These are phyloP conservation scores for Perizoma affinitatum DNA, from an alignment of 2,888 invertebrate genomes.

Conservation along the genomic window DNA sequence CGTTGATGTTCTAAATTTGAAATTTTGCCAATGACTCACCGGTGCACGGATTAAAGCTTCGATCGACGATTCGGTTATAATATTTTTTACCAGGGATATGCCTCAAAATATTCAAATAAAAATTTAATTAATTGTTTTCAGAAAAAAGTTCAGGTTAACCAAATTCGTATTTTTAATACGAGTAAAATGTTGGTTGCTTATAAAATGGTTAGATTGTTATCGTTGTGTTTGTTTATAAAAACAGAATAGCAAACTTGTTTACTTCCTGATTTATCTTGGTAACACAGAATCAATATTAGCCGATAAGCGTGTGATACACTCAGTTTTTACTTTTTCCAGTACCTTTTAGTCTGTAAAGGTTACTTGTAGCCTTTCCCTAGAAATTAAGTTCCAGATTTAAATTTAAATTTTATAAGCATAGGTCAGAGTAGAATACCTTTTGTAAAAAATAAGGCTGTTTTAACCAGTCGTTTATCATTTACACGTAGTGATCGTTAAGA, in stretches of 20 bases:
- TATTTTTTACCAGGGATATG: conserved; percentile 2
- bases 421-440: too few relatives aligned
- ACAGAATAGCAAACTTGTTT: conserved; percentile 24
- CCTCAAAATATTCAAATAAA: too few relatives aligned
- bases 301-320: conserved; percentile 39
- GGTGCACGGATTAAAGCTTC: conserved; percentile 25
- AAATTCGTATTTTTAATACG: not conserved
- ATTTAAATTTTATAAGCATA: too few relatives aligned
- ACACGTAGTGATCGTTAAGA: too few relatives aligned
- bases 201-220: conserved; percentile 15
- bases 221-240: conserved; percentile 36
- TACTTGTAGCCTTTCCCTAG: too few relatives aligned
- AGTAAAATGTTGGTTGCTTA: conserved; percentile 8
- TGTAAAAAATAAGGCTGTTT: too few relatives aligned
- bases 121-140: too few relatives aligned
- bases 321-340: conserved; percentile 15
- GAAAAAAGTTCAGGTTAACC: too few relatives aligned
- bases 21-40: conserved; percentile 51
- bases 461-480: too few relatives aligned
- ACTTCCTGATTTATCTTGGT: conserved; percentile 54
- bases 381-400: too few relatives aligned
- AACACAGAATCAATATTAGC: conserved; percentile 54
- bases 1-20: conserved; percentile 56
- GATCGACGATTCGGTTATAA: conserved; percentile 31
- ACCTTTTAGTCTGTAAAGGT: not conserved